Base-by-base conservation (phyloP, 92 coral and sea anemone genomes). In the Desmophyllum pertusum region DNA sequence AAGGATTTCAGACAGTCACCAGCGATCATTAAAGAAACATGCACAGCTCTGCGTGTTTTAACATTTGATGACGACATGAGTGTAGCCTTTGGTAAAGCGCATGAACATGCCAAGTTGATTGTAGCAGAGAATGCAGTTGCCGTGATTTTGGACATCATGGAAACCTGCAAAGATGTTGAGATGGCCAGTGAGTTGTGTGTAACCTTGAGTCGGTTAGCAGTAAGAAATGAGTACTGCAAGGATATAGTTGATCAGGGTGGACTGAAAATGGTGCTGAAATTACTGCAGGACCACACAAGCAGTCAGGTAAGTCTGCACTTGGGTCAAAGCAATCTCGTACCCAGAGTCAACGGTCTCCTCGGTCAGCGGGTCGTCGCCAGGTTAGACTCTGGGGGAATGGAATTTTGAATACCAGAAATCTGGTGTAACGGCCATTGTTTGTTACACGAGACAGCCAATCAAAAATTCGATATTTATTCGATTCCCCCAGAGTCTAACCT, bases 31-130 rank as follows among this genome's bases (percentile, higher is more conserved):
- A 87, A 83, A 79, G 98, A 90, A 81, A 89, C 84, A 2, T 94
- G 98, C 84, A 42, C 81, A n/a, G 83, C 92, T 41, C 43, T 94
- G 57, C 93, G 95, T 13, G 95, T 92, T 31, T 71, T 94, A 77
- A 94, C 95, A 50, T 94, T 94, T 78, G 98, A 94, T 69, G 95
- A 94, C 63, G 98, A 94, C 79, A 94, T 94, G 98, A 89, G 92
- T 77, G 95, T 94, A 45, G 92, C 98, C 21, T 94, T 84, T 73
- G 98, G 98, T 8, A 94, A 94, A 45, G 98, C 98, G 1, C 98
- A 94, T 36, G 98, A 94, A n/a, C 95, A 94, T 73, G 95, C 98
- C 33, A 94, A 94, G 79, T 83, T 80, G 80, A 94, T 94, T 77
- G 95, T 92, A n/a, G 89, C 95, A 10, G 95, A 89, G 81, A 89